Percentiles rank a stretch among this genome's conserved stretches.
Conservation (phyloP, 2,113 vertebrate species). For the Donacobius atricapilla region DNA sequence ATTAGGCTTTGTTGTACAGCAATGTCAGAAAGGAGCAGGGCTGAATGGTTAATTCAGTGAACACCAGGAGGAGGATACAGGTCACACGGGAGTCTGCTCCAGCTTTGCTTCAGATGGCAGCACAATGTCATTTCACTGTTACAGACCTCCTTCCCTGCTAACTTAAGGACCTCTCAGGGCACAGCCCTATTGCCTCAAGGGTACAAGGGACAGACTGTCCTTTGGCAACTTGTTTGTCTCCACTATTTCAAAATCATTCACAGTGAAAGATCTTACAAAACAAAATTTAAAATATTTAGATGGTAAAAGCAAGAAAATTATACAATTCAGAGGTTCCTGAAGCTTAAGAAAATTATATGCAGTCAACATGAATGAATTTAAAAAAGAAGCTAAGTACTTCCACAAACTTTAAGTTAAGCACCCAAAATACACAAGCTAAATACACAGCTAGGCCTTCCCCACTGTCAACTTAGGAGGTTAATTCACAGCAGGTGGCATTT, state of each 20-base stretch:
- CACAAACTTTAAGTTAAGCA: background rate
- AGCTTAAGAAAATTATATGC: background rate
- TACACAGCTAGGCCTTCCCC: background rate
- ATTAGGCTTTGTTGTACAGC: background rate
- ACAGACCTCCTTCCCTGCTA: background rate
- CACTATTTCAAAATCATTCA: background rate
- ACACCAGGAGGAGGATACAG: background rate
- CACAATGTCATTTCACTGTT: background rate
- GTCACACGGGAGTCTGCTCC: background rate
- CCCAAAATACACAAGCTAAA: background rate
- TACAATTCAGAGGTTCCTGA: background rate
- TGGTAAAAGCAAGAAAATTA: background rate
- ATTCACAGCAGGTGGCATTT: background rate
- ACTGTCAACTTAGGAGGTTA: background rate
- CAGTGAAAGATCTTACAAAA: background rate
- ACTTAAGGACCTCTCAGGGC: fast-evolving
- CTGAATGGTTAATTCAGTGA: background rate
- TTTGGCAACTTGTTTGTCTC: background rate
- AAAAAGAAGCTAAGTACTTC: background rate
- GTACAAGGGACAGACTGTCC: background rate
- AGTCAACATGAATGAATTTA: background rate
- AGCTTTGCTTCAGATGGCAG: background rate
- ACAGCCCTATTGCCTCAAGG: background rate
- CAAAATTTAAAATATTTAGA: background rate
- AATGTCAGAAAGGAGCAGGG: background rate